Percentiles rank a stretch among this genome's conserved stretches.
phyloP scores from a whole-genome alignment of 2,113 vertebrate species.

The Eubucco bourcierii region DNA sequence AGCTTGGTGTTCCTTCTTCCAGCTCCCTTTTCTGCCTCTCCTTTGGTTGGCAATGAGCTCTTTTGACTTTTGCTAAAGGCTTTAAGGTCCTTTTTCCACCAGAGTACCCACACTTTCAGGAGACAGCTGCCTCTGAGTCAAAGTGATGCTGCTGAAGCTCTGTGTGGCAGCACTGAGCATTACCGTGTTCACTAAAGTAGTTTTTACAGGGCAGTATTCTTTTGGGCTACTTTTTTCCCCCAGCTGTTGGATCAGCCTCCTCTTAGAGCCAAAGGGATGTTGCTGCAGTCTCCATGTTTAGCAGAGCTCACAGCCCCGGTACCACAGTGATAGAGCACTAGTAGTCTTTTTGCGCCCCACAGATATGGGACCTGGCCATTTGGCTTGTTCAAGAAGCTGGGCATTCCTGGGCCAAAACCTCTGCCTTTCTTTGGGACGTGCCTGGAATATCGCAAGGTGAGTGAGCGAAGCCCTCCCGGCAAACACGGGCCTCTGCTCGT shows the following conservation, averaged over 20 bases:
- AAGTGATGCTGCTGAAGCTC: neutral
- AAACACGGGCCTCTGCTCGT: neutral
- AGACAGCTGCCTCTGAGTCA: neutral
- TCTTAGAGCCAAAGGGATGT: neutral
- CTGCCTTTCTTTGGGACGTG: conserved; percentile 80
- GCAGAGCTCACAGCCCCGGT: rapidly evolving
- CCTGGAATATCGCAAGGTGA: conserved; percentile 71
- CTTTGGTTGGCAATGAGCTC: neutral
- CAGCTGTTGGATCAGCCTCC: neutral
- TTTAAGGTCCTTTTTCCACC: neutral
- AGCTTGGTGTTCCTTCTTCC: neutral
- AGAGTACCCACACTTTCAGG: neutral
- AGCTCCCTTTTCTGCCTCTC: neutral
- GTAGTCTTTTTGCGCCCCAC: neutral
- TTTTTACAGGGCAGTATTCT: neutral
- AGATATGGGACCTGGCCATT: conserved; percentile 82
- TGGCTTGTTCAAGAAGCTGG: conserved; percentile 76
- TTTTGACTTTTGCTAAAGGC: neutral
- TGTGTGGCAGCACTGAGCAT: neutral
- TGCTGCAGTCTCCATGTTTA: neutral
- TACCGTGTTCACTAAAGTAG: neutral
- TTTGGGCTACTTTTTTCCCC: neutral
- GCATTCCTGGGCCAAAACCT: conserved; percentile 80
- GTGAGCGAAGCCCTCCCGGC: neutral
- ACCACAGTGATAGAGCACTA: rapidly evolving